phyloP scores from a whole-genome alignment of 2,888 invertebrate genomes.

The Meandrusa payeni region DNA sequence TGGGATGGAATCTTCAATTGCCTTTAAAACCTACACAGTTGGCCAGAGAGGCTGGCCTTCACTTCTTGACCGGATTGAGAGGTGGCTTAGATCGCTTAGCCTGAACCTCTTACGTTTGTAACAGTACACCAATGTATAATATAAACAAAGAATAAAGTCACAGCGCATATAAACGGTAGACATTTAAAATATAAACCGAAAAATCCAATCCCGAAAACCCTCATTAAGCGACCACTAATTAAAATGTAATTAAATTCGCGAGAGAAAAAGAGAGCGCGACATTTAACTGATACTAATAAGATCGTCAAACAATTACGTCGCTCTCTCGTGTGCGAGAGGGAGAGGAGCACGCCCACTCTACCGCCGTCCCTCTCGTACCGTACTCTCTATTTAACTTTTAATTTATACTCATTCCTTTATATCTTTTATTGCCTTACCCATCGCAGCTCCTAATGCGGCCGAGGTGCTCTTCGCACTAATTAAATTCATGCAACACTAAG shows the following conservation, averaged over 20 bases:
- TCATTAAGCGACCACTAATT: conserved; percentile 73
- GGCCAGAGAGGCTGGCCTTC: too few relatives aligned
- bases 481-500: conserved; percentile 81
- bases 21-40: too few relatives aligned
- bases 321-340: conserved; percentile 48
- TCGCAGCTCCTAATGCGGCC: conserved; percentile 80
- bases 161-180: too few relatives aligned
- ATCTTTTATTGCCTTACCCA: conserved; percentile 81
- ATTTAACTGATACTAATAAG: conserved; percentile 81
- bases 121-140: too few relatives aligned
- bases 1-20: too few relatives aligned
- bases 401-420: conserved; percentile 82
- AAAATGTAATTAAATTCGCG: conserved; percentile 78
- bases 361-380: conserved; percentile 49
- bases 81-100: too few relatives aligned
- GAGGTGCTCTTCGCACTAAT: conserved; percentile 79
- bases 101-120: too few relatives aligned
- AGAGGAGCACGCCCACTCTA: conserved; percentile 29
- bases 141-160: not conserved
- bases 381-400: conserved; percentile 80
- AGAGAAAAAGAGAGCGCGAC: conserved; percentile 76
- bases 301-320: conserved; percentile 80
- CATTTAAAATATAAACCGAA: conserved; percentile 19
- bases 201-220: conserved; percentile 58
- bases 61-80: too few relatives aligned